A percentile compares a stretch with the other conserved stretches of the same genome.
Conservation (phyloP, 2,113 vertebrate genomes). For the Sinocyclocheilus anophthalmus region DNA sequence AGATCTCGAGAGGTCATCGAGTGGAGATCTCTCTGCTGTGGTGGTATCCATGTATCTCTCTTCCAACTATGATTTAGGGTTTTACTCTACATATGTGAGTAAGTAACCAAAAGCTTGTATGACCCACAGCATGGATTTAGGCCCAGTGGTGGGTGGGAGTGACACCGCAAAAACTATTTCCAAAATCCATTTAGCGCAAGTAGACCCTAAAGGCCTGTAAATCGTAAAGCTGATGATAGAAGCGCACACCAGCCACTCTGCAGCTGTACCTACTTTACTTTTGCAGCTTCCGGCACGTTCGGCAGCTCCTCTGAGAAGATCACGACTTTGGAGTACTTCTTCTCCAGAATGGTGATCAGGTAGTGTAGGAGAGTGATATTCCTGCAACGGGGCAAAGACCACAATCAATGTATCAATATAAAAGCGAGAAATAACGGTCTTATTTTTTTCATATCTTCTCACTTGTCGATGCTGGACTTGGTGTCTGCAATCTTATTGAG, state of each 20-base stretch:
- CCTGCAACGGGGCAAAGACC: slow-evolving; percentile 67
- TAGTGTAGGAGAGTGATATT: slow-evolving; percentile 98
- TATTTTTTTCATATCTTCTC: slow-evolving; percentile 63
- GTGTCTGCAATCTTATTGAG: slow-evolving; percentile 99
- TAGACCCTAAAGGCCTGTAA: slow-evolving; percentile 47
- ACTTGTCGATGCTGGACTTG: slow-evolving; percentile 99
- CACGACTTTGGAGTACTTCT: slow-evolving; percentile 96
- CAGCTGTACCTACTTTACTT: slow-evolving; percentile 88
- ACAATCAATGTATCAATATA: background rate
- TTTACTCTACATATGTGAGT: slow-evolving; percentile 46
- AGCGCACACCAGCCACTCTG: slow-evolving; percentile 45
- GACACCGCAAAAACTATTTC: slow-evolving; percentile 52
- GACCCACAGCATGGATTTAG: slow-evolving; percentile 41
- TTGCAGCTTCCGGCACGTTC: slow-evolving; percentile 88
- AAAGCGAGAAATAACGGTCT: background rate
- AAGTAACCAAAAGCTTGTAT: slow-evolving; percentile 24
- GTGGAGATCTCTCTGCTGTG: slow-evolving; percentile 3
- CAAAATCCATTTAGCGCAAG: slow-evolving; percentile 48
- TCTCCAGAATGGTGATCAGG: slow-evolving; percentile 97
- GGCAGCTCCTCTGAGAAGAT: slow-evolving; percentile 87
- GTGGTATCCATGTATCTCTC: slow-evolving; percentile 21
- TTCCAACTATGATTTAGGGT: slow-evolving; percentile 40
- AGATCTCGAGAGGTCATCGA: slow-evolving; percentile 11
- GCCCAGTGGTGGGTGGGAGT: slow-evolving; percentile 28
- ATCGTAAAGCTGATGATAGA: slow-evolving; percentile 22